These are phyloP conservation scores for Microcebus griseorufus DNA, from an alignment of 2,113 vertebrate species.

Conservation along the genomic window DNA sequence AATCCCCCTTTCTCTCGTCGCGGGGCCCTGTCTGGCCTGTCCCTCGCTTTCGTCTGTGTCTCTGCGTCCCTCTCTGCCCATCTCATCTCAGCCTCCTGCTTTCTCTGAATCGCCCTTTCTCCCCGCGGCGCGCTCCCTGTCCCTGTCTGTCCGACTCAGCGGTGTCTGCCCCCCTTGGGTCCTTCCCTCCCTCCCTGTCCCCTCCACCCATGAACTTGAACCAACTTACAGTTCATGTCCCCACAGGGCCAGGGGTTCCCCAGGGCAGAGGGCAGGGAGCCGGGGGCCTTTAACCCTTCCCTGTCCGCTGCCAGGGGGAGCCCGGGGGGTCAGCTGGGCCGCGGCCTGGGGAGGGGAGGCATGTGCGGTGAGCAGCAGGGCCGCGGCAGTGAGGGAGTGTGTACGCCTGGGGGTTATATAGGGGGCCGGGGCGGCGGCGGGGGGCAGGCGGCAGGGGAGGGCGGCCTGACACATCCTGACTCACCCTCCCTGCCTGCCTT, in stretches of 20 bases:
- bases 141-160: background rate
- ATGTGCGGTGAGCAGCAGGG: conserved; percentile 61
- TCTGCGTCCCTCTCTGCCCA: background rate
- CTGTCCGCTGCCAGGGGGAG: conserved; percentile 68
- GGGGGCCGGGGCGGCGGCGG: conserved; percentile 68
- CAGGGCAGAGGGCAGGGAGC: conserved; percentile 21
- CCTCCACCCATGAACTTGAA: conserved; percentile 44
- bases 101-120: background rate
- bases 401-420: conserved; percentile 70
- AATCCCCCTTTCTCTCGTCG: background rate
- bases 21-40: background rate
- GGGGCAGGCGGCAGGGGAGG: conserved; percentile 73
- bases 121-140: background rate
- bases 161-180: background rate
- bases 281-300: conserved; percentile 66
- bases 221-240: conserved; percentile 80
- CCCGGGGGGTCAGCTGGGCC: conserved; percentile 74
- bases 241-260: conserved; percentile 68
- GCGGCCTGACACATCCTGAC: conserved; percentile 81
- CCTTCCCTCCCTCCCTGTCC: background rate
- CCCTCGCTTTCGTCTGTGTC: background rate
- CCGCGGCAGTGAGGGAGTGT: conserved; percentile 61
- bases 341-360: conserved; percentile 70
- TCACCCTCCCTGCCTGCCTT: conserved; percentile 80
- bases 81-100: background rate